Evolutionary conservation across 2,797 vertebrate genomes (phyloP).

Genomic region (Leptoclinus maculatus): DNA sequence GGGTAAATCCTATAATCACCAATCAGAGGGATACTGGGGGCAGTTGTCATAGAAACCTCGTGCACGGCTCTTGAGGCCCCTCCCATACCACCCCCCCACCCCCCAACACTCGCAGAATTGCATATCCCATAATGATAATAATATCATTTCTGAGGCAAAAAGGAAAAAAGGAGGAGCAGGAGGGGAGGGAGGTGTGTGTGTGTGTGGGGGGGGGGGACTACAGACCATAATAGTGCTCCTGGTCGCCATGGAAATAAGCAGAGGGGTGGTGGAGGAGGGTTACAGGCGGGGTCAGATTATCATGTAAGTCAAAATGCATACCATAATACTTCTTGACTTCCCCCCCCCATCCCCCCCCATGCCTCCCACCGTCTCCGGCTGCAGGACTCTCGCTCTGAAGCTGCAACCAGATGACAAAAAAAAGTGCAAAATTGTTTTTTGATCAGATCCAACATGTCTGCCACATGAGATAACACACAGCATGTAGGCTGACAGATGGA

Average conservation of each 20-base stretch:
- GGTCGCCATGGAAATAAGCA: slow-evolving; percentile 79
- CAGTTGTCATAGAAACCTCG: slow-evolving; percentile 83
- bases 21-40: slow-evolving; percentile 80
- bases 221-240: slow-evolving; percentile 84
- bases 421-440: slow-evolving; percentile 43
- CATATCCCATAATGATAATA: slow-evolving; percentile 82
- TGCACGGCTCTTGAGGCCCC: slow-evolving; percentile 68
- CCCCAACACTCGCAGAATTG: slow-evolving; percentile 56
- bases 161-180: slow-evolving; percentile 27
- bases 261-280: slow-evolving; percentile 52
- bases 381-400: slow-evolving; percentile 8
- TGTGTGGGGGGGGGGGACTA: not conserved
- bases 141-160: slow-evolving; percentile 80
- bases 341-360: slow-evolving; percentile 2
- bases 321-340: slow-evolving; percentile 77
- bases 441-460: slow-evolving; percentile 61
- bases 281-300: slow-evolving; percentile 82
- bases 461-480: slow-evolving; percentile 24
- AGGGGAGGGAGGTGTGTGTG: not conserved
- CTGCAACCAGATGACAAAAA: slow-evolving; percentile 32
- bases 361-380: slow-evolving; percentile 18
- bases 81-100: slow-evolving; percentile 52
- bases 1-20: slow-evolving; percentile 83
- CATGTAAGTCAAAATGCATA: slow-evolving; percentile 83
- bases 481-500: slow-evolving; percentile 24